Conservation (phyloP, 2,113 vertebrate species). For the Glaucomys volans region DNA sequence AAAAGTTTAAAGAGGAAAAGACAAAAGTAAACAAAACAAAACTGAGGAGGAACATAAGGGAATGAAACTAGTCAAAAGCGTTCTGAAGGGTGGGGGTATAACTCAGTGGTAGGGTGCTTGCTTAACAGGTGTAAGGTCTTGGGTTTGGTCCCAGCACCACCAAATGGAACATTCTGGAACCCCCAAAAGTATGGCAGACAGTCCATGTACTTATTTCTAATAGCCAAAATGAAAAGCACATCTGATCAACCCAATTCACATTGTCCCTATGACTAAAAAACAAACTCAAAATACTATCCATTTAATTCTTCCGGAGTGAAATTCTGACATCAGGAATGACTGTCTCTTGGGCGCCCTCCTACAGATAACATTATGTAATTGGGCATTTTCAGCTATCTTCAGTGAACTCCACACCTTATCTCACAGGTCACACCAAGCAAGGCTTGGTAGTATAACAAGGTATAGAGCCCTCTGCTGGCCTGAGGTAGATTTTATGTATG, state of each 20-base stretch:
- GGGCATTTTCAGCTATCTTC: background rate
- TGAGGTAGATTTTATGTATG: background rate
- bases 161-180: background rate
- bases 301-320: background rate
- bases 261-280: background rate
- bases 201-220: background rate
- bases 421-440: background rate
- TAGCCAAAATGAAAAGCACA: background rate
- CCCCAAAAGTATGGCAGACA: too few species aligned
- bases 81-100: too few species aligned
- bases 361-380: too few species aligned
- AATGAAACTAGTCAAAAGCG: background rate
- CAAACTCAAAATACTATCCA: background rate
- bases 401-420: accelerated
- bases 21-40: background rate
- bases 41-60: background rate
- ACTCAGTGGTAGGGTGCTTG: too few species aligned
- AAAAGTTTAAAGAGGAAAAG: background rate
- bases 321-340: background rate
- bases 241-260: background rate
- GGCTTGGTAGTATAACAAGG: background rate
- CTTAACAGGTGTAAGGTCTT: too few species aligned
- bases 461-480: background rate
- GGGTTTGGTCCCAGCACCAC: too few species aligned
- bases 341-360: background rate